These are phyloP conservation scores for Galleria mellonella DNA, from an alignment of 1,140 invertebrate genomes.

Conservation along the genomic window DNA sequence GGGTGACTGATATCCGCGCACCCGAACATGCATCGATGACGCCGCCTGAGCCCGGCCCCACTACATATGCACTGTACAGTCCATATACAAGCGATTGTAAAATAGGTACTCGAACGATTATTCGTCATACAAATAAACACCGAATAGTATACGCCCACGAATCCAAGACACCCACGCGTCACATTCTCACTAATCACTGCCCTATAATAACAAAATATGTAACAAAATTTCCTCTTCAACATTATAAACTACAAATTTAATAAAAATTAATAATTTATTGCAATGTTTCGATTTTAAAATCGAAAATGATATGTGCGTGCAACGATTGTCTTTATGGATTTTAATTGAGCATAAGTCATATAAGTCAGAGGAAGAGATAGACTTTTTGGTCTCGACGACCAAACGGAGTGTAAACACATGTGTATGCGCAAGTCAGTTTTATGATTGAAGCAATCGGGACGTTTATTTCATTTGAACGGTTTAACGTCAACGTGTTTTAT, in stretches of 20 bases:
- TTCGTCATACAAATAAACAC: conserved; percentile 1
- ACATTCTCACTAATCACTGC: too few species aligned
- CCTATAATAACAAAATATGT: too few species aligned
- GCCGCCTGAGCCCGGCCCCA: not conserved
- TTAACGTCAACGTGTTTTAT: conserved; percentile 88
- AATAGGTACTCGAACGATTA: not conserved
- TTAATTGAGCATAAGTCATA: conserved; percentile 6
- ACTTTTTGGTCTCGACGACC: too few species aligned
- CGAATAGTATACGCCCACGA: not conserved
- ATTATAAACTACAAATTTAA: conserved; percentile 27
- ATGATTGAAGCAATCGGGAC: conserved; percentile 88
- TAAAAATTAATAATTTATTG: conserved; percentile 30
- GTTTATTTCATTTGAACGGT: conserved; percentile 91
- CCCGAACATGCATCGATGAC: not conserved
- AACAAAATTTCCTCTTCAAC: not conserved
- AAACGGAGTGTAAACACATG: too few species aligned
- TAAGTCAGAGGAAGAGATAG: too few species aligned
- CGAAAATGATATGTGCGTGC: conserved; percentile 45
- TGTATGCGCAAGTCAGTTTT: too few species aligned
- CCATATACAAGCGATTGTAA: too few species aligned
- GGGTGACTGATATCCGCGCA: not conserved
- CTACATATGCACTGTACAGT: not conserved
- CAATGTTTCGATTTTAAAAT: conserved; percentile 24
- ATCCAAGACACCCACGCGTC: too few species aligned
- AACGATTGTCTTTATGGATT: conserved; percentile 13